Conservation (phyloP, 2,113 vertebrate genomes). For the Dicentrarchus labrax region DNA sequence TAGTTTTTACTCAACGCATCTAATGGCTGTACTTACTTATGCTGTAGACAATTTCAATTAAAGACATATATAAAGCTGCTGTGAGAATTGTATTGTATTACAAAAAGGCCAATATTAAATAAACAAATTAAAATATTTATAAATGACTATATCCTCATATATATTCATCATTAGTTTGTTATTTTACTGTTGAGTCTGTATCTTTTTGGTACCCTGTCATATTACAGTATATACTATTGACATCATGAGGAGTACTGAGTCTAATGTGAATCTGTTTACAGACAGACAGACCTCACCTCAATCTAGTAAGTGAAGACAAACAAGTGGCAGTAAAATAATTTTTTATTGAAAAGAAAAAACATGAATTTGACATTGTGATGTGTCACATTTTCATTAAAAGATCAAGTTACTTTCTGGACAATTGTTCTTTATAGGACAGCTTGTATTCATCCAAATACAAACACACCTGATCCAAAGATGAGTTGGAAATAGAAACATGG, state of each 20-base stretch:
- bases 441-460: neutral
- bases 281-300: too few relatives aligned
- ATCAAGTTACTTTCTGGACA: neutral
- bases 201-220: neutral
- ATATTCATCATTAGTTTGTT: too few relatives aligned
- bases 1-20: neutral
- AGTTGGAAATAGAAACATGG: too few relatives aligned
- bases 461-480: neutral
- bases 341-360: slow-evolving; percentile 11
- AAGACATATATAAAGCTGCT: neutral
- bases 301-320: neutral
- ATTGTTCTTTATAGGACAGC: neutral
- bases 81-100: neutral
- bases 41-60: neutral
- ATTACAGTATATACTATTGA: neutral
- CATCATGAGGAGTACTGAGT: neutral
- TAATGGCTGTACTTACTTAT: neutral
- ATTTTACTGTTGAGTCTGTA: too few relatives aligned
- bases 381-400: slow-evolving; percentile 8
- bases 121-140: too few relatives aligned
- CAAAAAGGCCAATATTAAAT: neutral
- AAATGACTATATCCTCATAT: too few relatives aligned
- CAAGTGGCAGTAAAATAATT: neutral
- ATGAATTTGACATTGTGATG: neutral
- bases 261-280: neutral